Base-by-base conservation (phyloP, 1,140 invertebrate genomes). In the Drosophila repletoides region DNA sequence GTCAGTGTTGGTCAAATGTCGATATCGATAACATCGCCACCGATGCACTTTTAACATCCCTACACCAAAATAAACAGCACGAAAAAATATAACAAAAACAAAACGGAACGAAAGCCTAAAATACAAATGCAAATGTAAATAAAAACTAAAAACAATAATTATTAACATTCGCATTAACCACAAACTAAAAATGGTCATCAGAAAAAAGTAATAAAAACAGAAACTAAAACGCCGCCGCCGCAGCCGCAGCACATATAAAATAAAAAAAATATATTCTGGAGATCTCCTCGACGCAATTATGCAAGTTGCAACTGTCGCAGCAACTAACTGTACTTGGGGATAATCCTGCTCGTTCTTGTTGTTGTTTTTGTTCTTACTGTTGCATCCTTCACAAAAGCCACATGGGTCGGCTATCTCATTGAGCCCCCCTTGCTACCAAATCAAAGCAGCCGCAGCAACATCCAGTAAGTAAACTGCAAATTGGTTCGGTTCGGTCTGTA, bases 271-370 rank as follows among this genome's bases (percentile, higher is more conserved):
- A 22, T 6, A 7, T 31, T 22, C n/a, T 17, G 34, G 46, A 43
- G n/a, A n/a, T n/a, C n/a, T n/a, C n/a, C n/a, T 38, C 17, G 17
- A 58, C 52, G 64, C 71, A 80, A 84, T 86, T 86, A 86, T 86
- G 80, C 80, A 86, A 86, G 80, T 86, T 79, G 74, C 79, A 67
- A 71, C 51, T 31, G 52, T 46, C 41, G 53, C 70, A 72, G 43
- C 21, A 67, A 58, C 52, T 51, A 69, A 64, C 48, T 55, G 60
- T 64, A 69, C 59, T 55, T 64, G 53, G 12, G 52, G n/a, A 26
- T 74, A 58, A 40, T 19, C 15, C 53, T 34, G 65, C 65, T 72
- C 71, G 72, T 76, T 70, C 66, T 49, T 22, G 31, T 36, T 12
- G 28, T 28, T 40, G 43, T 21, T 31, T 46, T 24, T 10, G 19